Conservation (phyloP, 2,797 vertebrate genomes). For the Notolepis coatsorum region DNA sequence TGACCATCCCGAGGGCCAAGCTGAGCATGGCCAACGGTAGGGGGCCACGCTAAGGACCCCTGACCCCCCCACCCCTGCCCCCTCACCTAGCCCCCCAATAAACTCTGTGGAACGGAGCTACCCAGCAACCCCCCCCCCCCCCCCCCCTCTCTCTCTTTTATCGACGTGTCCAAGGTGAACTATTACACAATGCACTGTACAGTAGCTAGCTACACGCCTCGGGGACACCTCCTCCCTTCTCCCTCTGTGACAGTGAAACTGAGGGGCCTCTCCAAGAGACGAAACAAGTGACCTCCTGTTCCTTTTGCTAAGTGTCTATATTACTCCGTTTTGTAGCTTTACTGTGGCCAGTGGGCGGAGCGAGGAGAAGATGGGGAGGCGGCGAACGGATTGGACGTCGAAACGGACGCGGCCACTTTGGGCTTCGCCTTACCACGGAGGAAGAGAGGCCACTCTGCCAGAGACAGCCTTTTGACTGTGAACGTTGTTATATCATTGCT, state of each 20-base stretch:
- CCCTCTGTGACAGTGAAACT: conserved; percentile 45
- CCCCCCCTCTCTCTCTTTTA: conserved; percentile 47
- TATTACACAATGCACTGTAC: conserved; percentile 12
- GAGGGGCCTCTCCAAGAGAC: conserved; percentile 44
- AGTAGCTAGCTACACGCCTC: conserved; percentile 23
- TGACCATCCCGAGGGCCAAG: conserved; percentile 84
- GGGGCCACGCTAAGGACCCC: conserved; percentile 66
- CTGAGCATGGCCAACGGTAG: conserved; percentile 73
- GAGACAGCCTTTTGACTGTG: conserved; percentile 61
- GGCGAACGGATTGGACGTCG: conserved; percentile 23
- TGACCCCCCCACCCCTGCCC: neutral
- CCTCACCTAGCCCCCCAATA: conserved; percentile 4
- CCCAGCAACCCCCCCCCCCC: conserved; percentile 5
- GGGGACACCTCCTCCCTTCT: conserved; percentile 28
- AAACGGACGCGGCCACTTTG: conserved; percentile 48
- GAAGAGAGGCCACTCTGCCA: conserved; percentile 43
- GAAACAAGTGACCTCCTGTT: conserved; percentile 38
- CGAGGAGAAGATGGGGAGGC: conserved; percentile 26
- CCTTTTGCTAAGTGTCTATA: conserved; percentile 34
- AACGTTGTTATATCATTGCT: conserved; percentile 53
- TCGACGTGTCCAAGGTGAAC: conserved; percentile 46
- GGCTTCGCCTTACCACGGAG: conserved; percentile 46
- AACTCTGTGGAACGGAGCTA: conserved; percentile 42
- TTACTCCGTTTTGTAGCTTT: conserved; percentile 53
- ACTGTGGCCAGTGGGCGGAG: conserved; percentile 31